Evolutionary conservation across 2,113 vertebrate genomes (phyloP).

Genomic region (Percopsis transmontana): DNA sequence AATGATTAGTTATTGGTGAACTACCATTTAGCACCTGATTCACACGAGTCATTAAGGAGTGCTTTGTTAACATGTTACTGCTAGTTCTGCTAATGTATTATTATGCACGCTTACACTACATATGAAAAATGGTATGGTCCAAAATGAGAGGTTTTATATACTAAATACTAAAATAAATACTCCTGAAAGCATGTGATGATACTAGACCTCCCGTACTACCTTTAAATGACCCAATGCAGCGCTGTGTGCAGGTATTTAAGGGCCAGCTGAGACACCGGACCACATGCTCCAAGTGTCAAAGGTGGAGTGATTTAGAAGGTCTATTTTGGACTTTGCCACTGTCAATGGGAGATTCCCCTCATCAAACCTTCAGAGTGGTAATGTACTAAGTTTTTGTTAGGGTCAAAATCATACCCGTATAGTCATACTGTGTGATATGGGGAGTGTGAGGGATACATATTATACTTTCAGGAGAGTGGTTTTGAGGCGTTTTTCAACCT

Average conservation of each 20-base stretch:
- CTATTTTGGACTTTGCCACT: constrained; percentile 68
- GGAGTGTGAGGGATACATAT: not conserved
- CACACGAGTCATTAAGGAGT: too few species aligned
- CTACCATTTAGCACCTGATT: not conserved
- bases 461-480: constrained; percentile 35
- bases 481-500: constrained; percentile 45
- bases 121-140: too few species aligned
- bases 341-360: not conserved
- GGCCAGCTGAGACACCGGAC: constrained; percentile 48
- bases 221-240: rapidly evolving
- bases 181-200: too few species aligned
- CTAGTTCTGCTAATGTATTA: too few species aligned
- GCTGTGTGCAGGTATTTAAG: constrained; percentile 46
- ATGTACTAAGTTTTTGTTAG: not conserved
- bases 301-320: not conserved
- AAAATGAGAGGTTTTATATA: too few species aligned
- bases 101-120: too few species aligned
- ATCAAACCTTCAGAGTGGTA: constrained; percentile 59
- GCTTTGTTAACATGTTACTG: too few species aligned
- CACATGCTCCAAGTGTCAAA: constrained; percentile 10
- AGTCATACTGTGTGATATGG: not conserved
- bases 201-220: too few species aligned
- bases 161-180: too few species aligned
- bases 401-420: not conserved
- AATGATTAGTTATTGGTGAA: not conserved